Conservation (phyloP, 1,140 invertebrate genomes). For the Drosophila dunni region DNA sequence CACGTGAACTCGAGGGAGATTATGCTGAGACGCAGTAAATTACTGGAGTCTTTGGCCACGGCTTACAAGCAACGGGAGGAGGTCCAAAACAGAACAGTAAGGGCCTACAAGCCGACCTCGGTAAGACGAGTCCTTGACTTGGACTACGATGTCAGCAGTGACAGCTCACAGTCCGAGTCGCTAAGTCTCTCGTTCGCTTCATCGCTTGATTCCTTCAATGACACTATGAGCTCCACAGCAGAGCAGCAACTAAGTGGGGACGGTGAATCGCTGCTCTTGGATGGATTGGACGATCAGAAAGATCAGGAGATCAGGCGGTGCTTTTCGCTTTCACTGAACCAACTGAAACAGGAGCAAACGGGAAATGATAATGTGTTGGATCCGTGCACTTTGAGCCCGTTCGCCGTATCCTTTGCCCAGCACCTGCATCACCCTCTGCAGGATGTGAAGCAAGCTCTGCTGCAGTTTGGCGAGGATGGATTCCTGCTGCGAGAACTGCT, state of each 20-base stretch:
- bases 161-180: not conserved
- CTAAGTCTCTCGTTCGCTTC: not conserved
- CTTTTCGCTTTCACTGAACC: not conserved
- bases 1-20: conserved; percentile 1
- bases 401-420: not conserved
- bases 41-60: conserved; percentile 11
- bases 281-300: not conserved
- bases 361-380: not conserved
- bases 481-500: conserved; percentile 33
- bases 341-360: not conserved
- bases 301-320: not conserved
- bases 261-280: not conserved
- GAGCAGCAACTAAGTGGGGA: not conserved
- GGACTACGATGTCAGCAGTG: not conserved
- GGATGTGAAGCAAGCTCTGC: not conserved
- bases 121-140: not conserved
- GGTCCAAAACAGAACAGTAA: not conserved
- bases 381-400: not conserved
- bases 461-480: conserved; percentile 4
- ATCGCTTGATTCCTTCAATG: not conserved
- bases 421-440: conserved; percentile 17
- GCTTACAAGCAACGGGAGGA: not conserved
- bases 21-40: not conserved
- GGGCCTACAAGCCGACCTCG: not conserved
- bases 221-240: not conserved